Evolutionary conservation across 2,113 vertebrate genomes (phyloP).

Genomic region (Chaenogobius annularis): DNA sequence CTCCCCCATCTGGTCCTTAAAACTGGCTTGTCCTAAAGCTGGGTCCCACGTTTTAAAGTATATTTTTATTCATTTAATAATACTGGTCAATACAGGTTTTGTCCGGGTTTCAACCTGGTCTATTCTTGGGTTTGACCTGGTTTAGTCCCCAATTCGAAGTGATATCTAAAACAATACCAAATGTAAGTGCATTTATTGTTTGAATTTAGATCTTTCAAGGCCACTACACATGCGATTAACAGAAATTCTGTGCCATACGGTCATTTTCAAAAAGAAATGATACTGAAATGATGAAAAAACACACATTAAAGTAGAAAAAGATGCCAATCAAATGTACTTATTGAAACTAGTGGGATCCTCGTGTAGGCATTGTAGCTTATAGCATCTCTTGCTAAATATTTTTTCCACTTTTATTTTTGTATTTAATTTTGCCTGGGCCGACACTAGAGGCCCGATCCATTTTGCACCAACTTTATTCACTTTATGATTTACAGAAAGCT

Average conservation of each 20-base stretch:
- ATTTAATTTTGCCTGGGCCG: conserved; percentile 19
- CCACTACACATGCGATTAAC: too few species aligned
- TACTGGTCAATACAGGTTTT: not conserved
- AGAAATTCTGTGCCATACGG: too few species aligned
- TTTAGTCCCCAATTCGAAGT: too few species aligned
- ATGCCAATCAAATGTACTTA: not conserved
- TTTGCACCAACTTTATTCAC: conserved; percentile 56
- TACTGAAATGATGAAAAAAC: not conserved
- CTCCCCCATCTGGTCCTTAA: not conserved
- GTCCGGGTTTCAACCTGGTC: not conserved
- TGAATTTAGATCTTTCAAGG: not conserved
- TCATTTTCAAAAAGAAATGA: too few species aligned
- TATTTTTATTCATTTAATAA: not conserved
- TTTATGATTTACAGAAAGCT: conserved; percentile 41
- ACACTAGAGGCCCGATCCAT: conserved; percentile 14
- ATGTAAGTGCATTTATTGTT: too few species aligned
- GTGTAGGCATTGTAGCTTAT: not conserved
- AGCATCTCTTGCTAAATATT: conserved; percentile 31
- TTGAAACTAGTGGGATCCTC: not conserved
- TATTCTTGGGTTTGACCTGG: not conserved
- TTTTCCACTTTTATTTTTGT: conserved; percentile 8
- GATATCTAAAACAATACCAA: too few species aligned
- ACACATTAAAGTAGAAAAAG: not conserved
- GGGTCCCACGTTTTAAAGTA: conserved; percentile 29
- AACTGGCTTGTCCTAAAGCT: not conserved